These are phyloP conservation scores for Nyctereutes procyonoides DNA, from an alignment of 2,113 vertebrate genomes.

Conservation along the genomic window DNA sequence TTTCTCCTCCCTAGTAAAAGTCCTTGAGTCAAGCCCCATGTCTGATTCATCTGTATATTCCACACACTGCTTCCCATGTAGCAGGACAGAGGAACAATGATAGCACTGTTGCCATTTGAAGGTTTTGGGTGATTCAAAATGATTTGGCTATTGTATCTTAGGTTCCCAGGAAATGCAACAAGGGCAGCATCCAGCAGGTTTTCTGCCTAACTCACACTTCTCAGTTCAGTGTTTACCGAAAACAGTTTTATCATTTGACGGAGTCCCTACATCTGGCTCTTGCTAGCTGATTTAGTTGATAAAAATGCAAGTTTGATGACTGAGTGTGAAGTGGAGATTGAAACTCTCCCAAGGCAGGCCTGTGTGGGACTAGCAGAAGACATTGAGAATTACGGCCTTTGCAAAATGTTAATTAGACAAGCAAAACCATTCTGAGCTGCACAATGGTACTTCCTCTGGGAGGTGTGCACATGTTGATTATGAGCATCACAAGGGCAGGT, in stretches of 20 bases:
- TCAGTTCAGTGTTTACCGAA: neutral
- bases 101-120: neutral
- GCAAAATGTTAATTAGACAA: neutral
- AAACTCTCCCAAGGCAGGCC: neutral
- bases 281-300: neutral
- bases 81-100: neutral
- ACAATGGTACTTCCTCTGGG: neutral
- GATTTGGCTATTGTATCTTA: neutral
- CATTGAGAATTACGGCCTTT: neutral
- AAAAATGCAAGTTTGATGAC: neutral
- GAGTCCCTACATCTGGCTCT: neutral
- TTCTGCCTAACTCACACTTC: neutral
- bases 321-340: neutral
- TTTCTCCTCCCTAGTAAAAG: neutral
- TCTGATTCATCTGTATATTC: neutral
- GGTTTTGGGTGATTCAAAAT: neutral
- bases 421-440: neutral
- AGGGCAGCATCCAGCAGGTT: neutral
- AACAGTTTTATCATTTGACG: neutral
- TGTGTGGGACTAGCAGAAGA: neutral
- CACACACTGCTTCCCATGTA: neutral
- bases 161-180: neutral
- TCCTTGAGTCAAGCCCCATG: neutral
- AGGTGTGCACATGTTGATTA: neutral
- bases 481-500: neutral